These are phyloP conservation scores for Drosophila pachea DNA, from an alignment of 1,140 invertebrate species.

Conservation along the genomic window DNA sequence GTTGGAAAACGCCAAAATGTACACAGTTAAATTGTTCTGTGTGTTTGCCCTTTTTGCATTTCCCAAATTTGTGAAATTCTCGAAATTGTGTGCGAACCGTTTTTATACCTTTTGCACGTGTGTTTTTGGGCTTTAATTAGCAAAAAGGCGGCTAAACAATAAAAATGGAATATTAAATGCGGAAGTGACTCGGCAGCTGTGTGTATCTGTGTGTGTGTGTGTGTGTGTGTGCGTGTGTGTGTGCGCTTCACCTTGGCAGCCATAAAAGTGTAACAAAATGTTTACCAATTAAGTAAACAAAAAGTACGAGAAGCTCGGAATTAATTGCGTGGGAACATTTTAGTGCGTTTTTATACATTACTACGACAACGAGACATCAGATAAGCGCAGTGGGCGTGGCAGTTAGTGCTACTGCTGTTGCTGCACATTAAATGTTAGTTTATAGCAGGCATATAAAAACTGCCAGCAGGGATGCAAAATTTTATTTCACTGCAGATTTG, in stretches of 20 bases:
- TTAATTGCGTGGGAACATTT: conserved; percentile 75
- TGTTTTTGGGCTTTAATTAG: conserved; percentile 78
- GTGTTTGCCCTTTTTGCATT: neutral
- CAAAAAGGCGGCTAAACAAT: conserved; percentile 64
- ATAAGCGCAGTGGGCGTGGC: conserved; percentile 22
- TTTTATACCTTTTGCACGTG: conserved; percentile 71
- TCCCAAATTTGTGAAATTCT: conserved; percentile 2
- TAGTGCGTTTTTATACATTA: conserved; percentile 76
- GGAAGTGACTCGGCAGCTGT: too few species aligned
- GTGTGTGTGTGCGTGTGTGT: conserved; percentile 20
- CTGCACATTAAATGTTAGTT: conserved; percentile 68
- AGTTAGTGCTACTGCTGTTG: conserved; percentile 20
- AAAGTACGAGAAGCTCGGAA: conserved; percentile 58
- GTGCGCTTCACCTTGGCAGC: conserved; percentile 62
- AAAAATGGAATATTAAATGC: conserved; percentile 70
- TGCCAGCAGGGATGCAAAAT: conserved; percentile 34
- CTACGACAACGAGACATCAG: conserved; percentile 53
- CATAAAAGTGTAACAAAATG: conserved; percentile 76
- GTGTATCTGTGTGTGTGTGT: conserved; percentile 19
- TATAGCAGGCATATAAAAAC: conserved; percentile 49
- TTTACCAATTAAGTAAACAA: conserved; percentile 76
- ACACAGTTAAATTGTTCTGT: neutral
- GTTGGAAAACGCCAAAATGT: conserved; percentile 12
- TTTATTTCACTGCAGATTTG: conserved; percentile 61
- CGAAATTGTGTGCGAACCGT: conserved; percentile 48